phyloP scores from a whole-genome alignment of 1,140 invertebrate genomes.

The Drosophila mojavensis region DNA sequence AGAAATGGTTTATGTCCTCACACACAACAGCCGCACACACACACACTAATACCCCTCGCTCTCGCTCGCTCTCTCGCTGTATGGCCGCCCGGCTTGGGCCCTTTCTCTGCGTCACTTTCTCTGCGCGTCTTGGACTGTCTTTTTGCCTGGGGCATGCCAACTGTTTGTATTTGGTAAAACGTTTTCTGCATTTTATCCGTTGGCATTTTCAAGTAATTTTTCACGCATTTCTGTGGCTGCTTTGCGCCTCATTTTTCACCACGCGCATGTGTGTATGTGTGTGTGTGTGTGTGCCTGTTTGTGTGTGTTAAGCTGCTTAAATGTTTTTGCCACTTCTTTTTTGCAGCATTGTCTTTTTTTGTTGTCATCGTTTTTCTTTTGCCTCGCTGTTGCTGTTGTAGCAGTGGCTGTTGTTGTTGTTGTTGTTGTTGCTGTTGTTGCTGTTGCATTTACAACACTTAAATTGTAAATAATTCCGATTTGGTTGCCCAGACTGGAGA shows the following conservation, averaged over 20 bases:
- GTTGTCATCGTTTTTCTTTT: slow-evolving; percentile 21
- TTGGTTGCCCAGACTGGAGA: slow-evolving; percentile 44
- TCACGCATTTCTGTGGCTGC: slow-evolving; percentile 80
- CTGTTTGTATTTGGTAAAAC: slow-evolving; percentile 47
- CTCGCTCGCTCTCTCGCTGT: slow-evolving; percentile 1
- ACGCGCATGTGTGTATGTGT: slow-evolving; percentile 16
- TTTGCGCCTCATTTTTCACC: slow-evolving; percentile 79
- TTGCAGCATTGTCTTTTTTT: slow-evolving; percentile 65
- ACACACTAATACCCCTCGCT: not conserved
- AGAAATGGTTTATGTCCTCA: slow-evolving; percentile 39
- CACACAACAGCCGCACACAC: too few relatives aligned
- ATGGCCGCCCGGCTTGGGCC: not conserved
- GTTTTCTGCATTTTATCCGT: slow-evolving; percentile 59
- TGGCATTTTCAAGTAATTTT: slow-evolving; percentile 80
- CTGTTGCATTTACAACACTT: slow-evolving; percentile 76
- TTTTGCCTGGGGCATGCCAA: slow-evolving; percentile 38
- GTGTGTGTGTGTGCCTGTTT: slow-evolving; percentile 9
- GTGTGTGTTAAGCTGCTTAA: slow-evolving; percentile 74
- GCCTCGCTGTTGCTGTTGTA: slow-evolving; percentile 34
- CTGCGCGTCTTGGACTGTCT: slow-evolving; percentile 21
- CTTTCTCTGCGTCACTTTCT: slow-evolving; percentile 17
- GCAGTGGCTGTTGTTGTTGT: slow-evolving; percentile 26
- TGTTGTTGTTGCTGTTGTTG: slow-evolving; percentile 49
- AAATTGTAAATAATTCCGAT: slow-evolving; percentile 79
- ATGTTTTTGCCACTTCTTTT: slow-evolving; percentile 67